Percentiles rank a stretch among this genome's conserved stretches.
These are phyloP conservation scores for Matsumyia berberina DNA, from an alignment of 2,888 invertebrate species.

Conservation along the genomic window DNA sequence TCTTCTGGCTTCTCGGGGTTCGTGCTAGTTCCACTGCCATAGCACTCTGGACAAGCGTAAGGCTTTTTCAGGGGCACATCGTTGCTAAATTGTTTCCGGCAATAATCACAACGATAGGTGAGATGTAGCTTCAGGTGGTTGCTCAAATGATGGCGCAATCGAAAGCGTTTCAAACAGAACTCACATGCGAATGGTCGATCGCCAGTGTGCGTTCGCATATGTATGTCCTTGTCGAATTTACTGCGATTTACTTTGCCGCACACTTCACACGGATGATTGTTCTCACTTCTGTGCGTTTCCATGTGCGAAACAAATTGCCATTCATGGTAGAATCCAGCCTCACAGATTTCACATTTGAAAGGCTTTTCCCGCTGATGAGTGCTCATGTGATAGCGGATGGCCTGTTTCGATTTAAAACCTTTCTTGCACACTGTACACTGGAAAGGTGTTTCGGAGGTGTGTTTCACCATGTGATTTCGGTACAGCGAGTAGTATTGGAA, in stretches of 20 bases:
- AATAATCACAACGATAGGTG: conserved; percentile 79
- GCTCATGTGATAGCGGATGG: conserved; percentile 79
- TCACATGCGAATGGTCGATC: conserved; percentile 85
- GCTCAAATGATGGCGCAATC: conserved; percentile 79
- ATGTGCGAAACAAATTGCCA: conserved; percentile 78
- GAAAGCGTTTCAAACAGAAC: conserved; percentile 79
- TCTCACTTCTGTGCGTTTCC: conserved; percentile 78
- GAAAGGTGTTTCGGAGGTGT: conserved; percentile 79
- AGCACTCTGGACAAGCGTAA: conserved; percentile 78
- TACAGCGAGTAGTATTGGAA: conserved; percentile 79
- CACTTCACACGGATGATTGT: conserved; percentile 78
- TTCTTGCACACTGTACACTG: conserved; percentile 79
- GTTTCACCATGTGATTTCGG: conserved; percentile 80
- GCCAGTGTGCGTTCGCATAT: conserved; percentile 85
- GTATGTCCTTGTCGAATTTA: conserved; percentile 79
- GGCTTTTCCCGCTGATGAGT: conserved; percentile 79
- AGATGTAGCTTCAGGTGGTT: conserved; percentile 79
- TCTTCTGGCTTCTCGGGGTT: conserved; percentile 23
- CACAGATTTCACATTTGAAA: conserved; percentile 84
- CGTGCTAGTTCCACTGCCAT: background rate
- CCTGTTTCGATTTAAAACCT: conserved; percentile 79
- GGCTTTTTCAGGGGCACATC: conserved; percentile 79
- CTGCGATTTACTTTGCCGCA: conserved; percentile 78
- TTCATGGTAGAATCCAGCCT: conserved; percentile 83
- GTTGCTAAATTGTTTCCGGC: conserved; percentile 78